A percentile compares a stretch with the other conserved stretches of the same genome.
phyloP scores from a whole-genome alignment of 2,797 vertebrate genomes.

The Spinus pinus region DNA sequence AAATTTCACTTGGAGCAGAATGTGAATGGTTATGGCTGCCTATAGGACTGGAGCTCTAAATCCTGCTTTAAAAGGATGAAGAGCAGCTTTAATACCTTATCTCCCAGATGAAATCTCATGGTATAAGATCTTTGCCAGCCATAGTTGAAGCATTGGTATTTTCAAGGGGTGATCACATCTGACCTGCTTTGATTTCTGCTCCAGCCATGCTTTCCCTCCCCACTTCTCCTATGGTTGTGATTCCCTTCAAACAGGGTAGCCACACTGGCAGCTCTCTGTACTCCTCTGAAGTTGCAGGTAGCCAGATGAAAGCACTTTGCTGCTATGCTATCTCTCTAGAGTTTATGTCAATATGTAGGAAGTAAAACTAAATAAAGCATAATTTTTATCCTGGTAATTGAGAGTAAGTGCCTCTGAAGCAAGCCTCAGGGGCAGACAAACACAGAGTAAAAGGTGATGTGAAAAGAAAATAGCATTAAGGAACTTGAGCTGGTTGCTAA shows the following conservation, averaged over 20 bases:
- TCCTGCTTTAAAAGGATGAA: neutral
- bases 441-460: neutral
- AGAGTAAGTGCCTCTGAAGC: neutral
- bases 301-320: neutral
- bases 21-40: neutral
- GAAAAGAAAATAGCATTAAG: neutral
- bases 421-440: neutral
- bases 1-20: neutral
- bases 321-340: neutral
- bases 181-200: neutral
- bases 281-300: neutral
- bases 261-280: neutral
- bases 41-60: neutral
- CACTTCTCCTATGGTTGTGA: neutral
- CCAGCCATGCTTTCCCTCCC: neutral
- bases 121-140: neutral
- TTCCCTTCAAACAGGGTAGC: neutral
- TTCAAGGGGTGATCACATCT: neutral
- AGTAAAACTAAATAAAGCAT: neutral
- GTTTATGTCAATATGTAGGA: neutral
- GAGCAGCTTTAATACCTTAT: neutral
- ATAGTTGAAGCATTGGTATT: neutral
- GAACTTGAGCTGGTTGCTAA: neutral
- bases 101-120: neutral
- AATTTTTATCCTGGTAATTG: neutral